Evolutionary conservation across 2,797 vertebrate species (phyloP), one percentile per base, ranked within the genome.

Genomic region (Rousettus madagascariensis): DNA sequence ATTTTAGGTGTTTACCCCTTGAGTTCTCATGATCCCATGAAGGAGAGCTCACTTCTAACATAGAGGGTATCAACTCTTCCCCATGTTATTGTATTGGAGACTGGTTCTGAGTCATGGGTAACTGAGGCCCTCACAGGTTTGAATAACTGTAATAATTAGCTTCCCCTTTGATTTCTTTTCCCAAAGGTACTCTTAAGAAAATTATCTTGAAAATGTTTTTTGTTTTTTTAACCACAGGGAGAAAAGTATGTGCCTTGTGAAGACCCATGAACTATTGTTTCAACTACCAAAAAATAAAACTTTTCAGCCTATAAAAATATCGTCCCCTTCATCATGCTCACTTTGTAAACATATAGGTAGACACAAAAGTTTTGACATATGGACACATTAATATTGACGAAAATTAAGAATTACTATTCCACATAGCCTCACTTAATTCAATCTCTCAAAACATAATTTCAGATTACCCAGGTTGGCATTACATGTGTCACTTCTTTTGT

Each of bases 321-420:
- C 79, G 20, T 51, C 22, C 20, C 46, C 2, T 82, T 26, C 9
- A n/a, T 71, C 28, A 71, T 28, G 65, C 9, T 93, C 8, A 57
- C 7, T 65, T 86, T 90, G 46, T 72, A 93, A 94, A 80, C 20
- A 84, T 8, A 43, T n/a, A 86, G 4, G 91, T 1, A 61, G 15
- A 57, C n/a, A 86, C 9, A n/a, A 46, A 91, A 61, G 0, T 71
- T 95, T 89, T 66, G 61, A 95, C 7, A 92, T 24, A 33, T 0
- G 49, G 4, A 55, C 41, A 77, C 49, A 77, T 86, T 75, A 65
- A 68, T 84, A 69, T 83, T 88, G 15, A 85, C 46, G 68, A 83
- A 95, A 85, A 74, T 91, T 88, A 78, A 93, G 61, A 95, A 65
- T 65, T 84, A 88, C 41, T 84, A 88, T 33, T 91, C 46, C 55